A percentile compares a stretch with the other conserved stretches of the same genome.
Evolutionary conservation across 2,797 vertebrate species (phyloP).

Genomic region (Acomys russatus): DNA sequence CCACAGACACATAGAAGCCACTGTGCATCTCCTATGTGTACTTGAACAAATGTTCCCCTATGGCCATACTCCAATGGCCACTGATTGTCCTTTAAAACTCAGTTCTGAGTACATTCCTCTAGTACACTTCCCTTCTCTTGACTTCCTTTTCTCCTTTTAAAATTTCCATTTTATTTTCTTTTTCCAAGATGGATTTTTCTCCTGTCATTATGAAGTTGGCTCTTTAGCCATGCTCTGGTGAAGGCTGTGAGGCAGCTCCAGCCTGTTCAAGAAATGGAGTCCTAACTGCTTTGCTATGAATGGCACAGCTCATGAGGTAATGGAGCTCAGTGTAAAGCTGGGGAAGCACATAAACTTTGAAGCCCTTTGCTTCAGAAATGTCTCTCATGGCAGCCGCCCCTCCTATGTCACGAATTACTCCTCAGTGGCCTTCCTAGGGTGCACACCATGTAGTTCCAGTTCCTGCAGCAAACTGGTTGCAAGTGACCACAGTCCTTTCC

Average conservation of each 20-base stretch:
- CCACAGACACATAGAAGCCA: not conserved
- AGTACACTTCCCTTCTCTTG: not conserved
- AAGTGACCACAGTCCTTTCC: slow-evolving; percentile 97
- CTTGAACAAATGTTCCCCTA: not conserved
- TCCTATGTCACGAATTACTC: slow-evolving; percentile 96
- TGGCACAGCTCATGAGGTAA: slow-evolving; percentile 96
- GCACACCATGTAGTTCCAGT: slow-evolving; percentile 93
- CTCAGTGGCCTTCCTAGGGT: slow-evolving; percentile 94
- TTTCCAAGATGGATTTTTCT: not conserved
- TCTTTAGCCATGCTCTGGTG: slow-evolving; percentile 93
- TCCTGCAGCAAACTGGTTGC: slow-evolving; percentile 97
- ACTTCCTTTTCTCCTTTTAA: not conserved
- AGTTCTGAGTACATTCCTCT: not conserved
- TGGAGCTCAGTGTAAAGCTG: slow-evolving; percentile 97
- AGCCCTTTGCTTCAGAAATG: slow-evolving; percentile 95
- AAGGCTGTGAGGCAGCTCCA: slow-evolving; percentile 92
- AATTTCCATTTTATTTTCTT: not conserved
- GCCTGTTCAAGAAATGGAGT: slow-evolving; percentile 95
- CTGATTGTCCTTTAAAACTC: not conserved
- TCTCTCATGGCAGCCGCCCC: slow-evolving; percentile 95
- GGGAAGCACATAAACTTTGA: slow-evolving; percentile 94
- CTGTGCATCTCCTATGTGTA: not conserved
- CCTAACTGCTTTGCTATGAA: slow-evolving; percentile 97
- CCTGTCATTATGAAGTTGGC: slow-evolving; percentile 1
- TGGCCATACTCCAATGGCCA: not conserved